Conservation (phyloP, 1,140 invertebrate species). For the Ceratoteleas bidentatus region DNA sequence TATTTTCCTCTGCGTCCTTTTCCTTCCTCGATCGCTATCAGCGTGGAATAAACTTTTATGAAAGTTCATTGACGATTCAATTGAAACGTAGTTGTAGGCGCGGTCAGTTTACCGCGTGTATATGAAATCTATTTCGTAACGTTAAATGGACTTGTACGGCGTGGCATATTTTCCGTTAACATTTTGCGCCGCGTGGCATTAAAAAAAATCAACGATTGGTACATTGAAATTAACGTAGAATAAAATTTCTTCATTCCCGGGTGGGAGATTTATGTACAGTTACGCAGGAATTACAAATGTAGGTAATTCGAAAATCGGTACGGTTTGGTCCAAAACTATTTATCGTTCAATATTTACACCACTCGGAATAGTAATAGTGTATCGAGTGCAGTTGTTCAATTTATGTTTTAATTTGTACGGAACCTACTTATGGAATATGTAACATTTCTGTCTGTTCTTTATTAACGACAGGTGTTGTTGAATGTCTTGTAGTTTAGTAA, state of each 20-base stretch:
- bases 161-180: constrained; percentile 34
- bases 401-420: no score
- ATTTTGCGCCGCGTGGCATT: constrained; percentile 38
- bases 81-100: constrained; percentile 58
- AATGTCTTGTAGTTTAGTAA: no score
- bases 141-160: constrained; percentile 22
- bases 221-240: constrained; percentile 44
- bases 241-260: constrained; percentile 28
- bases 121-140: constrained; percentile 55
- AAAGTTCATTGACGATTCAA: constrained; percentile 68
- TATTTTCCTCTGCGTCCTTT: constrained; percentile 62
- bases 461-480: no score
- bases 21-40: constrained; percentile 65
- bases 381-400: no score
- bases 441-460: no score
- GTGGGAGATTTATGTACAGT: constrained; percentile 20
- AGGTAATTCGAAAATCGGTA: not conserved
- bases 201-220: constrained; percentile 30
- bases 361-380: no score
- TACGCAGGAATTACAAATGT: constrained; percentile 13
- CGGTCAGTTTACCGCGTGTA: constrained; percentile 47
- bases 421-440: no score
- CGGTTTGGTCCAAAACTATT: no score
- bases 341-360: no score
- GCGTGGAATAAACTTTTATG: constrained; percentile 60